These are phyloP conservation scores for Myanophis thanlyinensis DNA, from an alignment of 2,113 vertebrate genomes.

Conservation along the genomic window DNA sequence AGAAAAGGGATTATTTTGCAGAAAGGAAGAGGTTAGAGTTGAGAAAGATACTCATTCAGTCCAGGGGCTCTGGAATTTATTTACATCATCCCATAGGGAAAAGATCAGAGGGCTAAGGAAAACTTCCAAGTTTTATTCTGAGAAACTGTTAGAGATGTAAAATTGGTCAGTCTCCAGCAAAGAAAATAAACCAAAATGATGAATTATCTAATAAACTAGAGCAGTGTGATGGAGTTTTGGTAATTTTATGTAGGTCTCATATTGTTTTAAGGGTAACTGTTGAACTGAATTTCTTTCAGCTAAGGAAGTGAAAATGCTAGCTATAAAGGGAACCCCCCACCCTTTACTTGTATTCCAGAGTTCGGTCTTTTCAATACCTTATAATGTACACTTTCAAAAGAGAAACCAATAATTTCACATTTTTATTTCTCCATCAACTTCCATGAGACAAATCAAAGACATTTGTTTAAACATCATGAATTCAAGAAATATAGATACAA, in stretches of 20 bases:
- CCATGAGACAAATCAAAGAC: not conserved
- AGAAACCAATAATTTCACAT: not conserved
- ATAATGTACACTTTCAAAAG: not conserved
- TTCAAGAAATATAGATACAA: not conserved
- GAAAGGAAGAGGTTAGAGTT: not conserved
- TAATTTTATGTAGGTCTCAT: slow-evolving; percentile 18
- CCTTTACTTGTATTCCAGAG: not conserved
- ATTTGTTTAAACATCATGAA: not conserved
- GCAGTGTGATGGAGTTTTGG: not conserved
- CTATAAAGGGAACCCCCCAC: too few species aligned
- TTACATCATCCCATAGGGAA: slow-evolving; percentile 9
- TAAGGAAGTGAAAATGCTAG: slow-evolving; percentile 18
- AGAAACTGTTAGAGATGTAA: slow-evolving; percentile 19
- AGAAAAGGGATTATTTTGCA: not conserved
- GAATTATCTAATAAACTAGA: slow-evolving; percentile 19
- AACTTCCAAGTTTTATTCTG: slow-evolving; percentile 7
- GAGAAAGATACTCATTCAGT: not conserved
- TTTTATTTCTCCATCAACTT: not conserved
- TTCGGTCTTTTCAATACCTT: not conserved
- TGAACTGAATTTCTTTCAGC: slow-evolving; percentile 5
- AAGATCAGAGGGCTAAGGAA: slow-evolving; percentile 8
- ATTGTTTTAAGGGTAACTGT: slow-evolving; percentile 17
- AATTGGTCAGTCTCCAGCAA: slow-evolving; percentile 17
- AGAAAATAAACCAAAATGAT: slow-evolving; percentile 28
- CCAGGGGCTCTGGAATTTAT: not conserved